phyloP scores from a whole-genome alignment of 1,140 invertebrate genomes.

The Melanaphis sacchari region DNA sequence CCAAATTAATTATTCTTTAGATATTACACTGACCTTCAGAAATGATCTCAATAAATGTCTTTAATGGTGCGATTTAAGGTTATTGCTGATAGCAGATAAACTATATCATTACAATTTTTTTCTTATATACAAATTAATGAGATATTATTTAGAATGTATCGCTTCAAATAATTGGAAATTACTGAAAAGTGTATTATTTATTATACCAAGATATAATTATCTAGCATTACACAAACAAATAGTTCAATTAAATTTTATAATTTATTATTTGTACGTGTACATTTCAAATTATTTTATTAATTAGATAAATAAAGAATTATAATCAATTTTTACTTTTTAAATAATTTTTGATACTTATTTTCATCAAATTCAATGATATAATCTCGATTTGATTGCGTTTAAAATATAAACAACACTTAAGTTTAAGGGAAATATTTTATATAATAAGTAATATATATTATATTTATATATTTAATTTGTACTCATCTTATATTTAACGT shows the following conservation, averaged over 20 bases:
- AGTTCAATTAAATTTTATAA: neutral
- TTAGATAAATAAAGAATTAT: neutral
- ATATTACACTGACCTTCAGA: conserved; percentile 30
- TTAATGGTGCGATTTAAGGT: conserved; percentile 26
- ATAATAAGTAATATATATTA: neutral
- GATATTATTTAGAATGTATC: neutral
- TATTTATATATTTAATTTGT: neutral
- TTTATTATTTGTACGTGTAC: conserved; percentile 7
- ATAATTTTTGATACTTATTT: neutral
- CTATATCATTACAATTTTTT: conserved; percentile 20
- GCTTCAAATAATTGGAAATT: conserved; percentile 36
- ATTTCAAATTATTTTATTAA: conserved; percentile 28
- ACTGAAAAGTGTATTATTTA: conserved; percentile 31
- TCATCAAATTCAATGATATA: neutral
- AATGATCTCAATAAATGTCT: conserved; percentile 43
- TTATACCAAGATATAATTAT: conserved; percentile 17
- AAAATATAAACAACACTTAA: neutral
- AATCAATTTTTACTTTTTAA: neutral
- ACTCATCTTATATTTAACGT: neutral
- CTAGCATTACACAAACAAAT: conserved; percentile 15
- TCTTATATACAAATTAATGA: conserved; percentile 37
- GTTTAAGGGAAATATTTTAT: neutral
- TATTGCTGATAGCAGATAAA: conserved; percentile 27
- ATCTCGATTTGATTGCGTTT: neutral
- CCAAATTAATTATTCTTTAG: conserved; percentile 32